Conservation (phyloP, 2,888 invertebrate species). For the Troglohyphantes excavatus region DNA sequence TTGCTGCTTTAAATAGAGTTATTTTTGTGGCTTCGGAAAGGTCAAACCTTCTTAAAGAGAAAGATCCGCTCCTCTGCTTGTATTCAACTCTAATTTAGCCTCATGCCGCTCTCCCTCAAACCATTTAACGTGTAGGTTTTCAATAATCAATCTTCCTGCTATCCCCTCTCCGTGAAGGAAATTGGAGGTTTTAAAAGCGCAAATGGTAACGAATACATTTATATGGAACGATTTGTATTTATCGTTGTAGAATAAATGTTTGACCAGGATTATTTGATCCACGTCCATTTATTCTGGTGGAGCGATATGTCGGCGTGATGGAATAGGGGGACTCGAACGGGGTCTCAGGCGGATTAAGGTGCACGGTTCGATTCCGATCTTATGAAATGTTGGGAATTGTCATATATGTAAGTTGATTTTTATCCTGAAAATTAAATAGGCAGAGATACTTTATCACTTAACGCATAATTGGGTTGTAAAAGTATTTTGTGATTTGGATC, state of each 20-base stretch:
- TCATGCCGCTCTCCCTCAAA: slow-evolving; percentile 51
- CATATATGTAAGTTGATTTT: too few relatives aligned
- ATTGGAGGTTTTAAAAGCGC: slow-evolving; percentile 68
- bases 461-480: too few relatives aligned
- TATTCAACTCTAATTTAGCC: background rate
- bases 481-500: too few relatives aligned
- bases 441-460: too few relatives aligned
- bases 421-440: too few relatives aligned
- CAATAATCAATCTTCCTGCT: slow-evolving; percentile 65
- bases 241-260: slow-evolving; percentile 73
- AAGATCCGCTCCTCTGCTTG: too few relatives aligned
- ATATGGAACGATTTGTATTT: slow-evolving; percentile 67
- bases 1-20: too few relatives aligned
- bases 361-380: background rate
- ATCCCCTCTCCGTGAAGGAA: slow-evolving; percentile 24
- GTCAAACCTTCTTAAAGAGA: too few relatives aligned
- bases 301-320: background rate
- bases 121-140: background rate
- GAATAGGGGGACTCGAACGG: background rate
- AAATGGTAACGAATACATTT: slow-evolving; percentile 32
- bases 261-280: slow-evolving; percentile 52
- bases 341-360: background rate
- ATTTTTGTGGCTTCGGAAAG: too few relatives aligned
- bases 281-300: slow-evolving; percentile 17
- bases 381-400: background rate